Evolutionary conservation across 2,888 invertebrate species (phyloP), one percentile per base, ranked within the genome.

Genomic region (Temnothorax rugatulus): DNA sequence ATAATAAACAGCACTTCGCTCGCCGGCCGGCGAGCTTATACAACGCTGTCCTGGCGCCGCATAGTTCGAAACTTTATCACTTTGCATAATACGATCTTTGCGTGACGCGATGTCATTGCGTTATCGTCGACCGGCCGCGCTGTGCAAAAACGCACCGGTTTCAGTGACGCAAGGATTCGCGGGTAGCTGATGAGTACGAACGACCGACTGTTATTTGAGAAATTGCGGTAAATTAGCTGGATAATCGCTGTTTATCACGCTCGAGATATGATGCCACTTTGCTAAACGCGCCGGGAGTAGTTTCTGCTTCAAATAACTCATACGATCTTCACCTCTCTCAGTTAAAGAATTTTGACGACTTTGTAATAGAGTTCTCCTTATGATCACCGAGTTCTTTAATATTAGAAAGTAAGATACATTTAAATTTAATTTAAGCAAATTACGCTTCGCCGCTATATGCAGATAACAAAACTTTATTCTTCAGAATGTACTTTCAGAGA

Each of bases 21-120:
- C 8, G 73, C 13, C 21, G 15, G 15, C 21, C 59, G 44, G 1
- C 29, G 4, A 4, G 25, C 25, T 54, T 18, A 18, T 71, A 68
- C 66, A 71, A 50, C 47, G 63, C 44, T 11, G 68, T 25, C 21
- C 63, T 34, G 47, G 47, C 50, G 8, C 13, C 34, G 25, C 54
- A 11, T 44, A 77, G 69, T 68, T 57, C 29, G 54, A 13, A 54
- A 57, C 77, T 77, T 81, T 50, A 73, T 81, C 47, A 25, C 73
- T 73, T 50, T 71, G 57, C 59, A 81, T 73, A 77, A 77, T 69
- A 21, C 18, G 47, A 61, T 73, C 59, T 81, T 81, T 61, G 73
- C 73, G 73, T 25, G 73, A 79, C 15, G 79, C 21, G 34, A 73
- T 29, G 34, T 61, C 57, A 73, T 59, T 71, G 79, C 44, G n/a